phyloP scores from a whole-genome alignment of 1,140 invertebrate genomes.

The Drosophila malerkotliana region DNA sequence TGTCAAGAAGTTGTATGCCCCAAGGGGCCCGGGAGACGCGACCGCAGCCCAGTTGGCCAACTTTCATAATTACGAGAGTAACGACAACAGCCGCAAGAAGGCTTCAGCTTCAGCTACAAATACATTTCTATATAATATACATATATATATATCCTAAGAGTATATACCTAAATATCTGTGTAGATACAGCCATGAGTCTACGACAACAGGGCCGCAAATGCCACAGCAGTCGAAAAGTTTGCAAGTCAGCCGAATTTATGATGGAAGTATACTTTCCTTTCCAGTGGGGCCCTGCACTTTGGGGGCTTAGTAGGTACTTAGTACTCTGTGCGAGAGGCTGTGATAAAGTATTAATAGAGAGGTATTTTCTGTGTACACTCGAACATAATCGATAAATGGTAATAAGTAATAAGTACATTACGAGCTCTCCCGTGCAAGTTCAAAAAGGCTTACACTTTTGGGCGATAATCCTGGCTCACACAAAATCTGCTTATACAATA shows the following conservation, averaged over 20 bases:
- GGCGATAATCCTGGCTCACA: neutral
- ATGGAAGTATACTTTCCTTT: conserved; percentile 40
- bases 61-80: conserved; percentile 76
- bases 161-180: neutral
- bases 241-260: conserved; percentile 53
- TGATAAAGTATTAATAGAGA: conserved; percentile 49
- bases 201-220: conserved; percentile 19
- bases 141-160: neutral
- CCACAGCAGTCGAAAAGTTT: conserved; percentile 39
- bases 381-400: conserved; percentile 27
- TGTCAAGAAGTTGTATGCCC: conserved; percentile 57
- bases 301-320: conserved; percentile 64
- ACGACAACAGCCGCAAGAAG: conserved; percentile 51
- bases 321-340: conserved; percentile 28
- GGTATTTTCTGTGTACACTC: conserved; percentile 6
- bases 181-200: conserved; percentile 12
- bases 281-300: conserved; percentile 12
- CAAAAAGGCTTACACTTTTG: neutral
- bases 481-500: neutral
- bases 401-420: neutral
- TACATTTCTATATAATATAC: neutral
- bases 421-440: neutral
- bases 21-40: conserved; percentile 38
- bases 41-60: conserved; percentile 65
- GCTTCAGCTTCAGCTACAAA: conserved; percentile 22